Percentiles rank a stretch among this genome's conserved stretches.
phyloP scores from a whole-genome alignment of 92 coral and sea anemone species.

The Montipora capitata region DNA sequence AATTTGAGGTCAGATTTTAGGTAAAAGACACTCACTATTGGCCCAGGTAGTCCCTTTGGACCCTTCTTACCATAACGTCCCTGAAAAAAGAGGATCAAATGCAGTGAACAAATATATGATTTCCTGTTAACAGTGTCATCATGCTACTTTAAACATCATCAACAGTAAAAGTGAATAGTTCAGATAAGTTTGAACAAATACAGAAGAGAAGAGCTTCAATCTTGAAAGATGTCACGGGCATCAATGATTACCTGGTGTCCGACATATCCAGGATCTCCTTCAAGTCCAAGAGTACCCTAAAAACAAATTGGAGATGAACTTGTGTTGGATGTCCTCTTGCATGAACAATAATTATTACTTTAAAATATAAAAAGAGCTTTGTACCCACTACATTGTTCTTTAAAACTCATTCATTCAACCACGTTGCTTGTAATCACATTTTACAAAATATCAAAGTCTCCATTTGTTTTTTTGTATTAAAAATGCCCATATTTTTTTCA shows the following conservation, averaged over 20 bases:
- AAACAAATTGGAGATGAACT: background rate
- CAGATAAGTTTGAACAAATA: too few species aligned
- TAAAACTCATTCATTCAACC: background rate
- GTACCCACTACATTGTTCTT: background rate
- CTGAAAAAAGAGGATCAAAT: slow-evolving; percentile 15
- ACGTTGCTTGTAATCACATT: background rate
- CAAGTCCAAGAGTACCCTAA: slow-evolving; percentile 79
- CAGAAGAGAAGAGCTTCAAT: too few species aligned
- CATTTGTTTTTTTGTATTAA: too few species aligned
- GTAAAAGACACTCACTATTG: slow-evolving; percentile 50
- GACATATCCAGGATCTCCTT: slow-evolving; percentile 80
- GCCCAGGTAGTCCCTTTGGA: slow-evolving; percentile 66
- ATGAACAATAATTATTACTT: too few species aligned
- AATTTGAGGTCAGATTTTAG: background rate
- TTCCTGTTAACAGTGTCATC: background rate
- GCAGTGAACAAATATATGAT: background rate
- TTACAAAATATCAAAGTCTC: background rate
- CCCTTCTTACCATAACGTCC: slow-evolving; percentile 79
- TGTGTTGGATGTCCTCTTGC: background rate
- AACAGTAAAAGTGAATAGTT: background rate
- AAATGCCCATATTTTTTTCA: too few species aligned
- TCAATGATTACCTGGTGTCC: slow-evolving; percentile 73
- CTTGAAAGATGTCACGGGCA: too few species aligned
- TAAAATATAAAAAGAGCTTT: background rate
- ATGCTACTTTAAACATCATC: background rate